A percentile compares a stretch with the other conserved stretches of the same genome.
phyloP scores from a whole-genome alignment of 2,888 invertebrate genomes.

The Leucania comma region DNA sequence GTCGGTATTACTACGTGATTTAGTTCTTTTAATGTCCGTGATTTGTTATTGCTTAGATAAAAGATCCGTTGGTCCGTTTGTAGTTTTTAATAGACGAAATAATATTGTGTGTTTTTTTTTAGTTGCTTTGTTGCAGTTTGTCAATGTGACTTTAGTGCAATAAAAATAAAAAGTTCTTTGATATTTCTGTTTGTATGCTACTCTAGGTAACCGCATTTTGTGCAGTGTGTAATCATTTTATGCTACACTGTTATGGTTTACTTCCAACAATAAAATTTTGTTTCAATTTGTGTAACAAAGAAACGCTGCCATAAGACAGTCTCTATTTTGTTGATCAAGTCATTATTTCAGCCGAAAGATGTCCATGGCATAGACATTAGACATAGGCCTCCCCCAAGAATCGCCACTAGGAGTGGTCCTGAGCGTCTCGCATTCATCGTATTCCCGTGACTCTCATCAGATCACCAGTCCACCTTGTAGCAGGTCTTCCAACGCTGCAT shows the following conservation, averaged over 20 bases:
- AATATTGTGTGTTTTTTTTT: slow-evolving; percentile 59
- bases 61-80: slow-evolving; percentile 63
- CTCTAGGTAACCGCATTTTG: slow-evolving; percentile 20
- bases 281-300: neutral
- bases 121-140: slow-evolving; percentile 52
- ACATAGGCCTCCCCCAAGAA: too few relatives aligned
- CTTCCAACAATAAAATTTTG: neutral
- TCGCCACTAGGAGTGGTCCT: too few relatives aligned
- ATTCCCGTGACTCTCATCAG: too few relatives aligned
- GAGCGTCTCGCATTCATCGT: too few relatives aligned
- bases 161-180: slow-evolving; percentile 25
- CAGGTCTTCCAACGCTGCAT: too few relatives aligned
- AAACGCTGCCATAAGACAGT: too few relatives aligned
- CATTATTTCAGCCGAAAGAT: too few relatives aligned
- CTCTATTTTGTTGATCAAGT: too few relatives aligned
- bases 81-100: slow-evolving; percentile 65
- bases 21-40: slow-evolving; percentile 69
- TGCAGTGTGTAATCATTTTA: slow-evolving; percentile 12
- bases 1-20: slow-evolving; percentile 74
- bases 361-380: too few relatives aligned
- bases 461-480: too few relatives aligned
- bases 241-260: neutral
- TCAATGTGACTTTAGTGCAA: slow-evolving; percentile 35
- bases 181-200: slow-evolving; percentile 27
- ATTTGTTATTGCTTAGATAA: slow-evolving; percentile 74